Percentiles rank a stretch among this genome's conserved stretches.
phyloP scores from a whole-genome alignment of 2,888 invertebrate genomes.

The Synanthedon formicaeformis region DNA sequence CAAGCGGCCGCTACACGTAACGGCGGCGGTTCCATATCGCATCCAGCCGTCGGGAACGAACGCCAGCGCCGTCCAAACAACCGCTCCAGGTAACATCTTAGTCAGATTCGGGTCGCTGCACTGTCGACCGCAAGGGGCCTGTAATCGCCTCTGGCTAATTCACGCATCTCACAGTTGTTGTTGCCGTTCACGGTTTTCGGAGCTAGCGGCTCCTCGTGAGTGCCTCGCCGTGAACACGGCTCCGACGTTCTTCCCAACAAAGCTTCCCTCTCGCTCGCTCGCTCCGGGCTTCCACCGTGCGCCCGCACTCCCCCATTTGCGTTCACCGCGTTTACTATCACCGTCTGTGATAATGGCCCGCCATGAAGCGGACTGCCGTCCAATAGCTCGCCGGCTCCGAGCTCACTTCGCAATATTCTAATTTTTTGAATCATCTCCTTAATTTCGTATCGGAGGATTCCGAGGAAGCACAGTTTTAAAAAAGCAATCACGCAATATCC shows the following conservation, averaged over 20 bases:
- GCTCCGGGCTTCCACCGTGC: conserved; percentile 62
- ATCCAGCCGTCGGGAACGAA: conserved; percentile 55
- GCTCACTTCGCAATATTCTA: conserved; percentile 79
- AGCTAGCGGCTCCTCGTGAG: conserved; percentile 62
- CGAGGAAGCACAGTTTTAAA: conserved; percentile 89
- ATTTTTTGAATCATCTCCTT: conserved; percentile 94
- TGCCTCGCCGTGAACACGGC: conserved; percentile 46
- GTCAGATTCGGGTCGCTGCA: conserved; percentile 75
- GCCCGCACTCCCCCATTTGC: conserved; percentile 73
- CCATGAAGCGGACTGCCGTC: conserved; percentile 61
- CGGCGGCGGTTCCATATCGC: conserved; percentile 41
- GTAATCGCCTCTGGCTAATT: conserved; percentile 71
- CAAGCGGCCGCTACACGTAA: conserved; percentile 24
- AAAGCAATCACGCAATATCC: conserved; percentile 92
- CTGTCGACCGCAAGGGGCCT: conserved; percentile 64
- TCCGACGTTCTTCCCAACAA: conserved; percentile 64
- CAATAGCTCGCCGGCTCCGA: conserved; percentile 64
- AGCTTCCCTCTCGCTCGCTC: conserved; percentile 72
- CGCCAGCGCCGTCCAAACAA: conserved; percentile 74
- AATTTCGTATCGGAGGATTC: conserved; percentile 87
- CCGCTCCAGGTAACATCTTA: conserved; percentile 81
- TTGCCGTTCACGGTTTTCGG: conserved; percentile 78
- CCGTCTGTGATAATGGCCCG: conserved; percentile 58
- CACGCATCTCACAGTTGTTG: conserved; percentile 84
- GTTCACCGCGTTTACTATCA: conserved; percentile 65